phyloP scores from a whole-genome alignment of 1,140 invertebrate species.

The Apis florea region DNA sequence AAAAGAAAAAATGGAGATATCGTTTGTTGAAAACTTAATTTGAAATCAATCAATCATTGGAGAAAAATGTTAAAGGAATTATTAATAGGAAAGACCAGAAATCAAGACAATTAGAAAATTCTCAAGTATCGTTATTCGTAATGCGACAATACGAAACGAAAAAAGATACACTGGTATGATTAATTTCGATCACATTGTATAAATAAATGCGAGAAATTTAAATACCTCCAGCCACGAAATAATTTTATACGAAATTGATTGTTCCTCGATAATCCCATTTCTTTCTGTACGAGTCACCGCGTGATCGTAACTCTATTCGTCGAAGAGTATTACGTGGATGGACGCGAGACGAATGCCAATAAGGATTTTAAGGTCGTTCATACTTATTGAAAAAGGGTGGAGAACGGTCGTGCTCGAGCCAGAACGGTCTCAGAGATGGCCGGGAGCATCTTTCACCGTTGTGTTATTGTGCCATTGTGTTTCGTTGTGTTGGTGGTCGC shows the following conservation, averaged over 20 bases:
- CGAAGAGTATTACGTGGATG: slow-evolving; percentile 65
- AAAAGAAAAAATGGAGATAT: background rate
- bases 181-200: no score
- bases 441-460: slow-evolving; percentile 52
- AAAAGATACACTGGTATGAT: no score
- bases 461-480: slow-evolving; percentile 43
- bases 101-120: no score
- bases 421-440: slow-evolving; percentile 74
- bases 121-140: no score
- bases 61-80: background rate
- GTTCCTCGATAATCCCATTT: slow-evolving; percentile 38
- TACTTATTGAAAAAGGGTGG: slow-evolving; percentile 78
- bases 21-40: background rate
- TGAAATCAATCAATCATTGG: background rate
- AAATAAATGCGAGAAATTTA: no score
- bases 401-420: slow-evolving; percentile 56
- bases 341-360: slow-evolving; percentile 75
- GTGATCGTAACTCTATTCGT: slow-evolving; percentile 44
- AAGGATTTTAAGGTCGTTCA: slow-evolving; percentile 74
- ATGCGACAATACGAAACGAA: no score
- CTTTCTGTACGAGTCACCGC: slow-evolving; percentile 40
- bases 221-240: background rate
- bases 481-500: slow-evolving; percentile 43
- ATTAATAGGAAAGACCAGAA: no score
- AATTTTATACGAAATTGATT: background rate